Base-by-base conservation (phyloP, 2,113 vertebrate species). In the Indri indri region DNA sequence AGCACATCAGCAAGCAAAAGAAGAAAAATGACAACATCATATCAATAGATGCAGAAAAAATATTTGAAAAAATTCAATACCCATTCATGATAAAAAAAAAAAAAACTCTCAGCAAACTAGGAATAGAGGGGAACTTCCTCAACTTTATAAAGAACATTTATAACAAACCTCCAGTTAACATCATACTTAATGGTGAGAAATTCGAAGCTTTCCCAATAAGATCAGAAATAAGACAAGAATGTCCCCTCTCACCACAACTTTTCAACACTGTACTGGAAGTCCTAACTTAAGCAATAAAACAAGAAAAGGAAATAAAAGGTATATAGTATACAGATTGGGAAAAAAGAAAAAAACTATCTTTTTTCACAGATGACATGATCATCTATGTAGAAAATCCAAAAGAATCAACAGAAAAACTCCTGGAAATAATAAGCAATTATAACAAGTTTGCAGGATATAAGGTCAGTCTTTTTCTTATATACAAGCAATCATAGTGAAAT, bases 21-120 rank as follows among this genome's bases (percentile, higher is more conserved):
- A 77, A 65, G 27, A 88, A 68, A 88, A 88, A 81, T 66, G 45
- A 85, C 42, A 76, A 61, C 6, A 71, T 76, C 20, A 82, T 76
- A 81, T 89, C 11, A 94, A 68, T 54, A 90, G 61, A 77, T 66
- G 5, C 37, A 95, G 32, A 92, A 96, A 92, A 50, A 90, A 2
- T 0, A 90, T 82, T 94, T 82, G n/a, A 61, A 20, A 94, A 88
- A 89, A 68, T 32, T 34, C 66, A 80, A 77, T 5, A 83, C 5
- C n/a, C 40, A 54, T 89, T 91, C 2, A 61, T 65, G 25, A 76
- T 73, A 74, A 59, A 85, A 57, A 57, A 57, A 57, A 22, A 57
- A 57, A 57, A 22, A 77, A 23, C 2, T 54, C 27, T 65, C 52
- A 90, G 32, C 13, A 81, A 68, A 59, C 4, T 65, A 84, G n/a